These are phyloP conservation scores for Ailuropoda melanoleuca DNA, from an alignment of 2,113 vertebrate species.

Conservation along the genomic window DNA sequence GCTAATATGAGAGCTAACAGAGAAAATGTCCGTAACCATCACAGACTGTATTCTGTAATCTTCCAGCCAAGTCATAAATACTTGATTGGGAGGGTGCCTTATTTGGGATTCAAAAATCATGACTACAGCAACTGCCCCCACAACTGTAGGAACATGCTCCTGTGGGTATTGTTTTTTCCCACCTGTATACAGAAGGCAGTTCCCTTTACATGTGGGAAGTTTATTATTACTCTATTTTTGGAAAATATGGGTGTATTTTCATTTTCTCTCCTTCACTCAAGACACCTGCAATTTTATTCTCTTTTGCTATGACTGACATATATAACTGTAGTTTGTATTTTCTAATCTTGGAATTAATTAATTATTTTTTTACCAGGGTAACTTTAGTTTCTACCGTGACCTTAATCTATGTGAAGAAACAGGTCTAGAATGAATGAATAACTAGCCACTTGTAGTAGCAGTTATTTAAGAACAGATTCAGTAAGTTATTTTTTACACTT, in stretches of 20 bases:
- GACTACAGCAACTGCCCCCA: background rate
- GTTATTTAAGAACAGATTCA: background rate
- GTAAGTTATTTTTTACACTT: background rate
- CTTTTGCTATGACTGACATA: background rate
- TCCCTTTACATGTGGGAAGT: background rate
- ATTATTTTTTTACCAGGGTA: constrained; percentile 17
- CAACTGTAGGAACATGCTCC: background rate
- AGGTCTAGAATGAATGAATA: background rate
- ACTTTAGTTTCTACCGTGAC: background rate
- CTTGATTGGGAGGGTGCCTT: background rate
- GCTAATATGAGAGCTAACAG: background rate
- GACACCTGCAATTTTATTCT: background rate
- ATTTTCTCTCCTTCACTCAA: background rate
- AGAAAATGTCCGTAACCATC: background rate
- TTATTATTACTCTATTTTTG: background rate
- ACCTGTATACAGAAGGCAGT: background rate
- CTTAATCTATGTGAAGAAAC: background rate
- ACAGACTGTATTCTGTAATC: background rate
- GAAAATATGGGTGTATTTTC: constrained; percentile 31
- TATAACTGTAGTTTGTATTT: background rate
- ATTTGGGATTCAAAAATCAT: background rate
- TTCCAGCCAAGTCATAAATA: background rate
- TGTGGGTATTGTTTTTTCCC: background rate
- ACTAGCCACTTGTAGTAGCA: background rate
- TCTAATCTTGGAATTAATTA: background rate